Percentiles rank a stretch among this genome's conserved stretches.
These are phyloP conservation scores for Suncus etruscus DNA, from an alignment of 2,113 vertebrate species.

Conservation along the genomic window DNA sequence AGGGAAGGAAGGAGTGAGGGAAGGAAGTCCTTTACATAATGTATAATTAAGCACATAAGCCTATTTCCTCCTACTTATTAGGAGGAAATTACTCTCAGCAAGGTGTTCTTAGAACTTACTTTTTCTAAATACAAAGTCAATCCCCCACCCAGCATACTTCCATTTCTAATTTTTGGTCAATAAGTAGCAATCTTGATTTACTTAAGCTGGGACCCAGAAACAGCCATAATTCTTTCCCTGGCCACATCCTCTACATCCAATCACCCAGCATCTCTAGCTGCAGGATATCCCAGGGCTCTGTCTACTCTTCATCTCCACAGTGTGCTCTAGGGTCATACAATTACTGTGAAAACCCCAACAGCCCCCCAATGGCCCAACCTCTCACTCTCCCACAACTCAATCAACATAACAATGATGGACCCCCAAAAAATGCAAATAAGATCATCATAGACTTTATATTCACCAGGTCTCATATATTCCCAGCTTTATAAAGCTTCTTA, in stretches of 20 bases:
- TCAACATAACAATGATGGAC: not conserved
- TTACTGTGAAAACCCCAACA: not conserved
- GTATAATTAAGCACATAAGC: not conserved
- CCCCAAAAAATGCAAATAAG: not conserved
- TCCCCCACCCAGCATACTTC: not conserved
- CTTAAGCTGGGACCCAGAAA: not conserved
- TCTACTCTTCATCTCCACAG: not conserved
- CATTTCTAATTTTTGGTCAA: not conserved
- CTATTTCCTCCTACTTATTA: constrained; percentile 4
- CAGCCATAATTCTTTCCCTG: not conserved
- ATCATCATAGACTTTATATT: not conserved
- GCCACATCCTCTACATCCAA: not conserved
- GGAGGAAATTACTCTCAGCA: constrained; percentile 11
- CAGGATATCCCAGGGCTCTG: not conserved
- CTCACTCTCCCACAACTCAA: not conserved
- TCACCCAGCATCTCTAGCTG: not conserved
- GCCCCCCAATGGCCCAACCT: not conserved
- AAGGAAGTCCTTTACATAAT: not conserved
- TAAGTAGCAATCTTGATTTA: not conserved
- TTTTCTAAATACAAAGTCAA: not conserved
- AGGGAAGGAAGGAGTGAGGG: too few species aligned
- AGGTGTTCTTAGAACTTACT: not conserved
- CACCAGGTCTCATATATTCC: not conserved
- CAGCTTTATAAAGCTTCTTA: not conserved
- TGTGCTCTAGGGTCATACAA: not conserved